A percentile compares a stretch with the other conserved stretches of the same genome.
phyloP scores from a whole-genome alignment of 2,888 invertebrate genomes.

The Drosophila nr. fundita region DNA sequence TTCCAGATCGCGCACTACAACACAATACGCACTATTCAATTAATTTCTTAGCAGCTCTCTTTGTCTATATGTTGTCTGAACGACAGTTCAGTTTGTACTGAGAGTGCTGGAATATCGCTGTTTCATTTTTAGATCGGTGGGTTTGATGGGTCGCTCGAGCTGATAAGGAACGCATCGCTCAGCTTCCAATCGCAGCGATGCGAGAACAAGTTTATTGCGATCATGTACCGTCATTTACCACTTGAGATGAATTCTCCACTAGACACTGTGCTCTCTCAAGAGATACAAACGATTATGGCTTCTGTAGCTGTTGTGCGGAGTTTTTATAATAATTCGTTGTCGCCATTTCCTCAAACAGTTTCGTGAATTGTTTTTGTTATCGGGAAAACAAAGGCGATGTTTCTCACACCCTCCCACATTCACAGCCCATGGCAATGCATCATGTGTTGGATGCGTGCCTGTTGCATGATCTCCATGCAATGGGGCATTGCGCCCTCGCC shows the following conservation, averaged over 20 bases:
- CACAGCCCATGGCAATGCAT: constrained; percentile 25
- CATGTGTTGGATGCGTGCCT: constrained; percentile 42
- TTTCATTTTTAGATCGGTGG: constrained; percentile 38
- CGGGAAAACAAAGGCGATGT: constrained; percentile 43
- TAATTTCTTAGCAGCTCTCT: background rate
- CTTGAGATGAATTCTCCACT: constrained; percentile 3
- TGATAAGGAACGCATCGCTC: constrained; percentile 41
- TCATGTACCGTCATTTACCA: constrained; percentile 1
- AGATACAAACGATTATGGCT: constrained; percentile 6
- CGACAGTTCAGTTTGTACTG: constrained; percentile 36
- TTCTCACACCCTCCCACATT: constrained; percentile 12
- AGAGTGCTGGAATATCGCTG: constrained; percentile 1
- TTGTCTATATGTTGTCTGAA: constrained; percentile 12
- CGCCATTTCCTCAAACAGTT: constrained; percentile 31
- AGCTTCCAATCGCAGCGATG: constrained; percentile 9
- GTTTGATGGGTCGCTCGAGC: constrained; percentile 25
- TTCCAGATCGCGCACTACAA: background rate
- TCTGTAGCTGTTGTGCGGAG: constrained; percentile 3
- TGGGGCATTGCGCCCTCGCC: constrained; percentile 37
- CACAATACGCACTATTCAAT: background rate
- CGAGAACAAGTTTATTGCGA: background rate
- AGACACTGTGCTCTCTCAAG: constrained; percentile 12
- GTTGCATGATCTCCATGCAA: constrained; percentile 33
- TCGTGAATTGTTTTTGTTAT: constrained; percentile 14
- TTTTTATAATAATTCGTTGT: constrained; percentile 49